Percentiles rank a stretch among this genome's conserved stretches.
These are phyloP conservation scores for Drosophila algonquin DNA, from an alignment of 2,888 invertebrate species.

Conservation along the genomic window DNA sequence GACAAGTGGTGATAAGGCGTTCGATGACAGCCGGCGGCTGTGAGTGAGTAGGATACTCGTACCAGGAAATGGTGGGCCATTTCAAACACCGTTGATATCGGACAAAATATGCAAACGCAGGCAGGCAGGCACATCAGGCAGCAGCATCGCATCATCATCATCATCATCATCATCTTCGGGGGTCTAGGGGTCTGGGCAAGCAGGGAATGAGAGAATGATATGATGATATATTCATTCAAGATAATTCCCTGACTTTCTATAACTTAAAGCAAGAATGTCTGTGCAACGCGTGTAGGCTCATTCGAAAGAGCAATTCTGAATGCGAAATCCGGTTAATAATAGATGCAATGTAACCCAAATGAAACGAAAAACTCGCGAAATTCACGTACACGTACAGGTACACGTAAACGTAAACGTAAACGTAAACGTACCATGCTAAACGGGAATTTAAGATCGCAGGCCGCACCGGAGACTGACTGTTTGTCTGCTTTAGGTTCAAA, in stretches of 20 bases:
- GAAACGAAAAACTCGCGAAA: not conserved
- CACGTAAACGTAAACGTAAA: too few relatives aligned
- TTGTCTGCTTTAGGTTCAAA: conserved; percentile 4
- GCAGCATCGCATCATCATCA: conserved; percentile 2
- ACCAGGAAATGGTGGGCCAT: conserved; percentile 51
- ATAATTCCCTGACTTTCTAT: conserved; percentile 8
- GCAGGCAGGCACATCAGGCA: not conserved
- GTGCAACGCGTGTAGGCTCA: not conserved
- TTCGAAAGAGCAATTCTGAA: not conserved
- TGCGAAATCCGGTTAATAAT: not conserved
- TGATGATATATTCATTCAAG: conserved; percentile 14
- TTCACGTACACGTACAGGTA: too few relatives aligned
- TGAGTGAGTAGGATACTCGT: conserved; percentile 22
- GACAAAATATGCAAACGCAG: conserved; percentile 5
- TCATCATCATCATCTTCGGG: not conserved
- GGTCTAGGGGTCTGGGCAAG: too few relatives aligned
- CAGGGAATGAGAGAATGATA: not conserved
- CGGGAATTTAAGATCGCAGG: not conserved
- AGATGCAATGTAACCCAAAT: not conserved
- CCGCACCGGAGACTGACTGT: not conserved
- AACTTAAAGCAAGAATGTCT: conserved; percentile 1
- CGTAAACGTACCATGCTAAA: not conserved
- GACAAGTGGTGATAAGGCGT: conserved; percentile 15
- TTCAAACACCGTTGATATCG: conserved; percentile 25
- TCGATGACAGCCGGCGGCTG: not conserved